phyloP scores from a whole-genome alignment of 2,113 vertebrate species.

The Pseudorasbora parva region DNA sequence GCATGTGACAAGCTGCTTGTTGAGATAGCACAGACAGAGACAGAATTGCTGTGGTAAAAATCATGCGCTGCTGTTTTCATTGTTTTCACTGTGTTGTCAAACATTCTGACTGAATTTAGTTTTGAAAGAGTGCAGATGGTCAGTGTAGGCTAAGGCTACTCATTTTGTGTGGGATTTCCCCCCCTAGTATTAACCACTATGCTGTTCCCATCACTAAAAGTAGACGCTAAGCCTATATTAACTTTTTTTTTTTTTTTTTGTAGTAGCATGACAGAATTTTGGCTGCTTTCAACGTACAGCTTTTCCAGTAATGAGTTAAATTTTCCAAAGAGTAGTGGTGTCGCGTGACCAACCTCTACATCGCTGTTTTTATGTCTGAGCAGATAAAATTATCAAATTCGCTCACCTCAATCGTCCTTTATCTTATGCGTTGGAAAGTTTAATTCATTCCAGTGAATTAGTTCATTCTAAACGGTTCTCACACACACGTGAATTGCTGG shows the following conservation, averaged over 20 bases:
- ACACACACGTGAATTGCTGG: background rate
- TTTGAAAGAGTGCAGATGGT: conserved; percentile 24
- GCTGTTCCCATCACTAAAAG: background rate
- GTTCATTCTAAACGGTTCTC: background rate
- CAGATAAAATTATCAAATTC: background rate
- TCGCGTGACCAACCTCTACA: no score
- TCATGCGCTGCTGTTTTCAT: background rate
- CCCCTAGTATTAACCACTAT: background rate
- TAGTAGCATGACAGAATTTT: background rate
- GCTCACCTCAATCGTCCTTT: background rate
- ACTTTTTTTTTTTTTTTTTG: background rate
- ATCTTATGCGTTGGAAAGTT: background rate
- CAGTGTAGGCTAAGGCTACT: background rate
- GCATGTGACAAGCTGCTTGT: conserved; percentile 19
- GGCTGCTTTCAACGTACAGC: background rate
- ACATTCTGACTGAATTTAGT: conserved; percentile 26
- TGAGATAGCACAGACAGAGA: conserved; percentile 28
- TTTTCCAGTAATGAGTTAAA: background rate
- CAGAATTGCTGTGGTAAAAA: conserved; percentile 5
- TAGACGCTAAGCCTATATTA: background rate
- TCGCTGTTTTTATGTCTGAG: background rate
- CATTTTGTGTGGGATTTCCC: background rate
- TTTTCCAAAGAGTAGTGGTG: background rate
- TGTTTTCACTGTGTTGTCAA: conserved; percentile 37
- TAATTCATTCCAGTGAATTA: background rate